These are phyloP conservation scores for Scaptomyza reducta DNA, from an alignment of 2,888 invertebrate species.

Conservation along the genomic window DNA sequence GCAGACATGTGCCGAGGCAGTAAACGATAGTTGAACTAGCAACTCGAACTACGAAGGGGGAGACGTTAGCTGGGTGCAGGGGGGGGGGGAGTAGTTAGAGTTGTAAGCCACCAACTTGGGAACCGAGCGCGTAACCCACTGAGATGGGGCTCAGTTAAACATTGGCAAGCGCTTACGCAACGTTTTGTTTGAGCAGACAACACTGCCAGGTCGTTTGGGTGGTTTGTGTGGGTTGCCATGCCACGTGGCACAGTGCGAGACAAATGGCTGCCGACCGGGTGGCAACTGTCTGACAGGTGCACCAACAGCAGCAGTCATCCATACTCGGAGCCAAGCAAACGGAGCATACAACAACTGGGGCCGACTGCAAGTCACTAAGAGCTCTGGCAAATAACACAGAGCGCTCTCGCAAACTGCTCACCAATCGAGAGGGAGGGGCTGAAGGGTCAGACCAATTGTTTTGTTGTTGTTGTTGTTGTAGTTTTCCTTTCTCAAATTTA, in stretches of 20 bases:
- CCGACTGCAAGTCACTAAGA: slow-evolving; percentile 57
- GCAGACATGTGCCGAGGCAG: slow-evolving; percentile 65
- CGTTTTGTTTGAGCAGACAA: slow-evolving; percentile 59
- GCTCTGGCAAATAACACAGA: slow-evolving; percentile 59
- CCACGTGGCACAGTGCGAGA: slow-evolving; percentile 43
- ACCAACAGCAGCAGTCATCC: slow-evolving; percentile 17
- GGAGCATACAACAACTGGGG: slow-evolving; percentile 24
- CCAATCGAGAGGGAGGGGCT: no score
- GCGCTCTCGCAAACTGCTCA: background rate
- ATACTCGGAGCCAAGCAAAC: slow-evolving; percentile 9
- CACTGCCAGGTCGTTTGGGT: background rate
- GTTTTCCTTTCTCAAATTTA: slow-evolving; percentile 51
- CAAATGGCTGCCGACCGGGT: slow-evolving; percentile 64
- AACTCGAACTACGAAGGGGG: slow-evolving; percentile 1
- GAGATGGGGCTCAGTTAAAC: slow-evolving; percentile 49
- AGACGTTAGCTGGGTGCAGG: no score
- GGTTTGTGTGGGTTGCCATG: slow-evolving; percentile 11
- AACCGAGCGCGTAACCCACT: slow-evolving; percentile 3
- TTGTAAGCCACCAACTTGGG: slow-evolving; percentile 3
- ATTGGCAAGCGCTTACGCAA: slow-evolving; percentile 75
- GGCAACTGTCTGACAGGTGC: slow-evolving; percentile 67
- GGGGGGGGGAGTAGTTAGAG: background rate
- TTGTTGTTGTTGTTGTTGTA: background rate
- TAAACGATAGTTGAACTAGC: slow-evolving; percentile 68
- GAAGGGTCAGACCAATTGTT: background rate